These are phyloP conservation scores for Callospermophilus lateralis DNA, from an alignment of 2,113 vertebrate species.

Conservation along the genomic window DNA sequence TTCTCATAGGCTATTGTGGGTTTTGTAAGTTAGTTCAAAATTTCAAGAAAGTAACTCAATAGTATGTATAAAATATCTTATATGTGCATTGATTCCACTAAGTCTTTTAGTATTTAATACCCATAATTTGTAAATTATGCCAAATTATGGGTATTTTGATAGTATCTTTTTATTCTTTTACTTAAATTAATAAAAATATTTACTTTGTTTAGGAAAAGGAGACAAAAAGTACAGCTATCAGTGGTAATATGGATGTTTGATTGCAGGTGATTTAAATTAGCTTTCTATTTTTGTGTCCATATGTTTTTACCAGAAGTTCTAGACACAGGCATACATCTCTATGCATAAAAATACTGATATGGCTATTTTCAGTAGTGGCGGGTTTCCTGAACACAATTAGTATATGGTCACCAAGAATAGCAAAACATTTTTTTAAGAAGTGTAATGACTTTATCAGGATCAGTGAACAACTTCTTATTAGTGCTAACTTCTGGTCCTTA, in stretches of 20 bases:
- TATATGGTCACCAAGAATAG: background rate
- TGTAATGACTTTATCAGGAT: constrained; percentile 17
- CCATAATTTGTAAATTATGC: background rate
- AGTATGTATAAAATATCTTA: background rate
- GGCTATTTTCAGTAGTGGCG: background rate
- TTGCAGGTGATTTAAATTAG: background rate
- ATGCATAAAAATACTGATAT: background rate
- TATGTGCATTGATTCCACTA: background rate
- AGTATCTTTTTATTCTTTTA: background rate
- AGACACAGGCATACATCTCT: background rate
- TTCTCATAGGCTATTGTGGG: background rate
- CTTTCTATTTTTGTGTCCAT: background rate
- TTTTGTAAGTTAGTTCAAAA: background rate
- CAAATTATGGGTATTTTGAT: background rate
- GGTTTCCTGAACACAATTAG: background rate
- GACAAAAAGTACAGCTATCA: background rate
- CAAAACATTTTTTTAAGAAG: background rate
- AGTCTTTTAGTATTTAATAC: constrained; percentile 11
- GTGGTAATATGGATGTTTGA: background rate
- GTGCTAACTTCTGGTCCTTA: background rate
- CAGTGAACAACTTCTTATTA: background rate
- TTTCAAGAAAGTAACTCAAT: background rate
- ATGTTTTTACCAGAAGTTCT: background rate
- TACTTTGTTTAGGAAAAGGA: constrained; percentile 28
- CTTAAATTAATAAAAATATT: constrained; percentile 39